Evolutionary conservation across 2,888 invertebrate species (phyloP), one percentile per base, ranked within the genome.

Genomic region (Pantelozetes paolii): DNA sequence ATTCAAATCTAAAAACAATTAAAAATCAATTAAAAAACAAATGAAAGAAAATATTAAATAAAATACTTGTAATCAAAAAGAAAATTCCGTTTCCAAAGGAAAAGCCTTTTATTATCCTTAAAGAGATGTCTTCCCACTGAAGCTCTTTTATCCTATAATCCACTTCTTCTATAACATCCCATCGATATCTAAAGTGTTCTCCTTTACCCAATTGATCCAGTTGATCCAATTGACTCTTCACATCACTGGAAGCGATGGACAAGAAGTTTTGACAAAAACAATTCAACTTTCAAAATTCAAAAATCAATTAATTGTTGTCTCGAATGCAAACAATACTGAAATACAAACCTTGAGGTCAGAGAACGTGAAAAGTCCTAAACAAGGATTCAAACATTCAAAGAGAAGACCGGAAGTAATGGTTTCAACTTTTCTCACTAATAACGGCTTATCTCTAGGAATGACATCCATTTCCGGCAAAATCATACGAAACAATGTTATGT

Each of bases 1-100:
- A 20, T 67, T 67, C 0, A 5, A 9, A 23, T 15, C 67, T 67
- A 20, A 40, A 32, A 59, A n/a, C 3, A 30, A 59, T 18, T 20
- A 26, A 5, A 54, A 30, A 32, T 40, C 26, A 40, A 23, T 8
- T 40, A 11, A 8, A 20, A 42, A 9, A 62, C 13, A 2, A 28
- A 11, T 54, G 13, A 20, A 1, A 54, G 1, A 20, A 0, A 23
- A 67, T 40, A 36, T 67, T 20, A 11, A 40, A 67, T 18, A 13
- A n/a, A 20, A 20, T 67, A 67, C 67, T 67, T 13, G 36, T 67
- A 9, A 67, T 67, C 23, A 67, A 59, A 20, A 67, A 67, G 26
- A 42, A 67, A 1, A 67, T 40, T 18, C n/a, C 15, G 18, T 67
- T 23, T 2, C 67, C 67, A 15, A 67, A 67, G 6, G 67, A 30